Evolutionary conservation across 2,888 invertebrate genomes (phyloP), one percentile per base, ranked within the genome.

Genomic region (Gastrophysa polygoni): DNA sequence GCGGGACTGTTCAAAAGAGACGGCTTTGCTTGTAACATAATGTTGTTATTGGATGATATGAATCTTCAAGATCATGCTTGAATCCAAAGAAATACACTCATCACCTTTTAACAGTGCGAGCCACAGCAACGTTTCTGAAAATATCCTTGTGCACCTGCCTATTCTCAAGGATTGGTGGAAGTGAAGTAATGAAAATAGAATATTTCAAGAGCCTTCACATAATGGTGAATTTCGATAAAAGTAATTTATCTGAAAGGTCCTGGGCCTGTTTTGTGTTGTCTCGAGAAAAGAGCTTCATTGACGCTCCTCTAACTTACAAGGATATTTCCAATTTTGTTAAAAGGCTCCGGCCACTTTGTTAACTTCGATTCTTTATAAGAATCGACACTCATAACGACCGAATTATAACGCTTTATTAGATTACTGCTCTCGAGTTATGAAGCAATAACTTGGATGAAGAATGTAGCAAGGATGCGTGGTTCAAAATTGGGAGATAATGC

Each of bases 291-390:
- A 74, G 75, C 75, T 73, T 75, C 77, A 76, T 79, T 77, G 80
- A 78, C 78, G 77, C 77, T 61, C 57, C 77, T 76, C 72, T 76
- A 79, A 79, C 78, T 77, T 78, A 80, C 77, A 77, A 77, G 73
- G 75, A 75, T 75, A 76, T 75, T 80, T 80, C 76, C 81, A 81
- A 81, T 81, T 80, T 81, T 78, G 77, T 78, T 81, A 81, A 81
- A 80, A 81, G 80, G 78, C 76, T 78, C 7, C 75, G 80, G 80
- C 77, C 78, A 79, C 76, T 81, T 79, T 79, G 78, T 78, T 77
- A 76, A 79, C 75, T 74, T 75, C 74, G 74, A 74, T 74, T 71
- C 76, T 77, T 78, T 77, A 80, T 75, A 77, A 77, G 78, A 78
- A 80, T 80, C 80, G 80, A 80, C 80, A 79, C 78, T 80, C 78